phyloP scores from a whole-genome alignment of 2,888 invertebrate genomes.

The Hyles lineata region DNA sequence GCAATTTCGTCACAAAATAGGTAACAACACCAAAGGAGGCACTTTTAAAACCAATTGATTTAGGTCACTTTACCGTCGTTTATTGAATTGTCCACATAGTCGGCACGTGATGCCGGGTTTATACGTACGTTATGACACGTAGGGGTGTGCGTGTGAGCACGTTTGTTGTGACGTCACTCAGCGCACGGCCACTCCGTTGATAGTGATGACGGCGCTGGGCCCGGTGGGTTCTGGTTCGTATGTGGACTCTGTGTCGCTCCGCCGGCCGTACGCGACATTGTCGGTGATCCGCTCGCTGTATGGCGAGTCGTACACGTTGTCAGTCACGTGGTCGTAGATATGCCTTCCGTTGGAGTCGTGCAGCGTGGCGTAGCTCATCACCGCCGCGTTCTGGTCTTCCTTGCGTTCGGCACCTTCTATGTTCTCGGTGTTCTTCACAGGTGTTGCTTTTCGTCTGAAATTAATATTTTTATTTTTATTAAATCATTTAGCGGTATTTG shows the following conservation, averaged over 20 bases:
- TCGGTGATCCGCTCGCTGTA: slow-evolving; percentile 86
- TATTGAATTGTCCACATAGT: slow-evolving; percentile 6
- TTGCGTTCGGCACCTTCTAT: slow-evolving; percentile 94
- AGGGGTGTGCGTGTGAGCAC: neutral
- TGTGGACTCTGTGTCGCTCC: slow-evolving; percentile 78
- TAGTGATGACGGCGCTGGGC: slow-evolving; percentile 88
- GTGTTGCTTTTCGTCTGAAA: slow-evolving; percentile 91
- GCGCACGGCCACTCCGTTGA: slow-evolving; percentile 95
- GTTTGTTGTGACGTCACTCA: slow-evolving; percentile 65
- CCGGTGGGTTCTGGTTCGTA: slow-evolving; percentile 89
- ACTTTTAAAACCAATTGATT: slow-evolving; percentile 26
- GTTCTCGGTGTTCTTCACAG: slow-evolving; percentile 95
- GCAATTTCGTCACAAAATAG: slow-evolving; percentile 23
- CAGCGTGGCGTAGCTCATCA: slow-evolving; percentile 94
- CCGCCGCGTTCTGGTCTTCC: slow-evolving; percentile 94
- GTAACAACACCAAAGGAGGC: slow-evolving; percentile 14
- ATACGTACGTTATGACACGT: neutral
- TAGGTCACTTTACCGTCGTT: neutral
- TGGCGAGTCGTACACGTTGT: slow-evolving; percentile 91
- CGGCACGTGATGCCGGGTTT: neutral
- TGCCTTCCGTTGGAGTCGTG: slow-evolving; percentile 87
- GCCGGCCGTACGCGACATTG: slow-evolving; percentile 75
- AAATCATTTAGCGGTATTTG: no score
- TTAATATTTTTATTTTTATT: neutral
- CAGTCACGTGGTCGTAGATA: slow-evolving; percentile 84